Evolutionary conservation across 2,888 invertebrate genomes (phyloP).

Genomic region (Andrena camellia): DNA sequence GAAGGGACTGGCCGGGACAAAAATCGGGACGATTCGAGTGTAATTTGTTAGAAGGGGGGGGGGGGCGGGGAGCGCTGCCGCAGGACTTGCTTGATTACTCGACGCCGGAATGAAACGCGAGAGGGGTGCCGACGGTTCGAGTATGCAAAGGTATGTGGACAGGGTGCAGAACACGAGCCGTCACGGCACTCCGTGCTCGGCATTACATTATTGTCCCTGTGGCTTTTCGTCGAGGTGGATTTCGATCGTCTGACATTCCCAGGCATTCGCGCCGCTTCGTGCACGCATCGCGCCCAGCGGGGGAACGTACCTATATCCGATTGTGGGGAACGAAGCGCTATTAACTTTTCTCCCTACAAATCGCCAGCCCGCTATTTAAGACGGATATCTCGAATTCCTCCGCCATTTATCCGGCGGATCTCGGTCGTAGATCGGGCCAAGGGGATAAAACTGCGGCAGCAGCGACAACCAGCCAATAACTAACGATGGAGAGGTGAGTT

Average conservation of each 20-base stretch:
- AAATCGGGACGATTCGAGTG: slow-evolving; percentile 44
- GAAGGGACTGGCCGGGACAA: slow-evolving; percentile 20
- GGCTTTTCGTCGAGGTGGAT: slow-evolving; percentile 32
- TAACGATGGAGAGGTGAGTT: slow-evolving; percentile 67
- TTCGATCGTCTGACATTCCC: slow-evolving; percentile 17
- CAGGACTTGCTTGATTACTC: slow-evolving; percentile 32
- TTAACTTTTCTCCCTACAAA: slow-evolving; percentile 22
- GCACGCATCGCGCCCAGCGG: neutral
- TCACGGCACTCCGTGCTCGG: neutral
- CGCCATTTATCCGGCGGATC: slow-evolving; percentile 25
- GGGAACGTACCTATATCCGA: slow-evolving; percentile 12
- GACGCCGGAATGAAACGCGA: slow-evolving; percentile 38
- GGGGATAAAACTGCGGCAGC: slow-evolving; percentile 48
- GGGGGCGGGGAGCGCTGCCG: slow-evolving; percentile 7
- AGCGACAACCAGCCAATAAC: slow-evolving; percentile 64
- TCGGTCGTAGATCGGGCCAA: slow-evolving; percentile 19
- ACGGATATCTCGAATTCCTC: slow-evolving; percentile 42
- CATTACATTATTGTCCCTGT: slow-evolving; percentile 22
- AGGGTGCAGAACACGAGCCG: slow-evolving; percentile 30
- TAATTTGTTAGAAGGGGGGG: slow-evolving; percentile 43
- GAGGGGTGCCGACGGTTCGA: slow-evolving; percentile 28
- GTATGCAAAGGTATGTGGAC: slow-evolving; percentile 44
- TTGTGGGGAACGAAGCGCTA: slow-evolving; percentile 11
- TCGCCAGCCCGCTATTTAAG: slow-evolving; percentile 42
- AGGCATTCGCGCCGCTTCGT: neutral